Percentiles rank a stretch among this genome's conserved stretches.
Evolutionary conservation across 2,797 vertebrate genomes (phyloP).

Genomic region (Peromyscus melanophrys): DNA sequence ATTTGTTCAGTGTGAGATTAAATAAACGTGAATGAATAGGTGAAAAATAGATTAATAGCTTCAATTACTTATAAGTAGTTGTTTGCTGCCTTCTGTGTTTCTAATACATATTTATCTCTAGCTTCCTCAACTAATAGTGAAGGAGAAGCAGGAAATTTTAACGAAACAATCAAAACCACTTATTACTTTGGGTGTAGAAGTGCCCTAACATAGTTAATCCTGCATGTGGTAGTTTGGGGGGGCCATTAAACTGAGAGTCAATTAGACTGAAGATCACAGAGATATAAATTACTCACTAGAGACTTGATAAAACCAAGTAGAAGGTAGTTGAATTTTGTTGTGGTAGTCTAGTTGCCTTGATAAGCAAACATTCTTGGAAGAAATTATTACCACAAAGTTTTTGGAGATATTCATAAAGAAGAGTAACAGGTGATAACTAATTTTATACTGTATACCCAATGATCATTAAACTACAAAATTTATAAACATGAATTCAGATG

Average conservation of each 20-base stretch:
- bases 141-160: constrained; percentile 36
- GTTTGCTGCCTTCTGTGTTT: neutral
- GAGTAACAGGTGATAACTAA: neutral
- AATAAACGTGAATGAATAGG: neutral
- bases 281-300: constrained; percentile 62
- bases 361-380: constrained; percentile 43
- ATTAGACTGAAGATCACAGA: constrained; percentile 55
- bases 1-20: neutral
- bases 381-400: neutral
- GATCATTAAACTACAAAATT: neutral
- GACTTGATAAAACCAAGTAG: constrained; percentile 46
- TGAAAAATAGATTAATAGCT: neutral
- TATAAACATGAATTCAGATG: neutral
- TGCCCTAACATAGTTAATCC: constrained; percentile 49
- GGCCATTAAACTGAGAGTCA: constrained; percentile 62
- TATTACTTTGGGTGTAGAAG: constrained; percentile 28
- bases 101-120: constrained; percentile 25
- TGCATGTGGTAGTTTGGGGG: constrained; percentile 14
- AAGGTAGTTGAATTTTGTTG: constrained; percentile 41
- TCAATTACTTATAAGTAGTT: neutral
- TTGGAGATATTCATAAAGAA: neutral
- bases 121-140: neutral
- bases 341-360: neutral
- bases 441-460: neutral
- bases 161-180: constrained; percentile 58